Base-by-base conservation (phyloP, 1,140 invertebrate species). In the Macrosteles quadrilineatus region DNA sequence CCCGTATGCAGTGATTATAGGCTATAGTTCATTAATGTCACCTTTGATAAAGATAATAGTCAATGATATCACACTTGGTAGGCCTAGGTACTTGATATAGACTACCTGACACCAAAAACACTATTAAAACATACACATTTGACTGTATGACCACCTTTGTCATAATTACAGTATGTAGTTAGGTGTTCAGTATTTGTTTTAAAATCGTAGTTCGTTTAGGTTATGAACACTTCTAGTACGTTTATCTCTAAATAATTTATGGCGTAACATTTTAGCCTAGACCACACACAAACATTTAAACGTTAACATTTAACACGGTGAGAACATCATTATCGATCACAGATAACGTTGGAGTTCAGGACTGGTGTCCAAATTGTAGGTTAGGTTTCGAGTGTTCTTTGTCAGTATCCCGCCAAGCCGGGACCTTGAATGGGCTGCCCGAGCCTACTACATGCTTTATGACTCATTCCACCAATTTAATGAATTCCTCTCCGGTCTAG, bases 381-480 rank as follows among this genome's bases (percentile, higher is more conserved):
- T n/a, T n/a, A n/a, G n/a, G n/a, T n/a, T n/a, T n/a, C n/a, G 4
- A 36, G 32, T 36, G 32, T 36, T 36, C 32, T 36, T 36, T 36
- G 32, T 36, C 32, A 36, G 32, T 4, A 4, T 36, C 32, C 32
- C 32, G 32, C 32, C 32, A 6, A 36, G 32, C 32, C 4, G 32
- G 4, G n/a, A 50, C 47, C 47, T 50, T 50, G 47, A 21, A 19
- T 21, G 14, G 14, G 6, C 47, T 4, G 47, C 6, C 47, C 14
- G n/a, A 17, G 47, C 36, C 36, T 6, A 17, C 36, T 9, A 17
- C 36, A 17, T 40, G 17, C 14, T 50, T 50, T 50, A 50, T 50
- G 47, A 50, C 14, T 50, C 47, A 50, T 50, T 50, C 47, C 47
- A 50, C 47, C 47, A 50, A 50, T 50, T 50, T 50, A 50, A 50